Evolutionary conservation across 2,888 invertebrate genomes (phyloP), one percentile per base, ranked within the genome.

Genomic region (Scaptomyza polygonia): DNA sequence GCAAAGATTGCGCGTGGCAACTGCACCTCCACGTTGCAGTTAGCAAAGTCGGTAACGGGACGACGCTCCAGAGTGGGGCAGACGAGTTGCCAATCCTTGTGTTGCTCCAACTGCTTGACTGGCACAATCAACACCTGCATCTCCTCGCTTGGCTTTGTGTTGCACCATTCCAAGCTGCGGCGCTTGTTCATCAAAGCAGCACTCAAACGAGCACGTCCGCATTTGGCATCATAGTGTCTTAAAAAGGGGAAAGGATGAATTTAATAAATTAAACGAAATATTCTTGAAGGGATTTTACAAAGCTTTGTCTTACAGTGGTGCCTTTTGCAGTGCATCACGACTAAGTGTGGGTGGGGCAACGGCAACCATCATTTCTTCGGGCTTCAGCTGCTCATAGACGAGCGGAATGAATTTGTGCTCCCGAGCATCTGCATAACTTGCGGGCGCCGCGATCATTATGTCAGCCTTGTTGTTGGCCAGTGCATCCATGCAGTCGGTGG

Each of bases 401-500:
- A 92, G 54, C 1, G 92, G 90, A 42, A 88, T 72, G 2, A 92
- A 77, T 40, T 88, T 77, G 4, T 72, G 61, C 14, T 81, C 63
- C 3, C 85, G 74, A 1, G 89, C 91, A 29, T 84, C 86, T 9
- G 83, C 86, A 52, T 89, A 89, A 5, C 72, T 72, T 3, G 72
- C 55, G 0, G 84, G 89, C 0, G 70, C 70, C 0, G 89, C 71
- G 0, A 89, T 77, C 2, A 77, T 71, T 64, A 89, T 76, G 74
- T 92, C 92, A 5, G 91, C 90, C 57, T 90, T 84, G 36, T 55
- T 62, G 25, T 78, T 79, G 39, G 82, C 69, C 16, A 92, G 78
- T 5, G 89, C 84, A 53, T 86, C 72, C 27, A 90, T 67, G 40
- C 92, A 92, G 44, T 94, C 93, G 47, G 94, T 93, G 27, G 93